Base-by-base conservation (phyloP, 1,140 invertebrate genomes). In the Phocides pigmalion region DNA sequence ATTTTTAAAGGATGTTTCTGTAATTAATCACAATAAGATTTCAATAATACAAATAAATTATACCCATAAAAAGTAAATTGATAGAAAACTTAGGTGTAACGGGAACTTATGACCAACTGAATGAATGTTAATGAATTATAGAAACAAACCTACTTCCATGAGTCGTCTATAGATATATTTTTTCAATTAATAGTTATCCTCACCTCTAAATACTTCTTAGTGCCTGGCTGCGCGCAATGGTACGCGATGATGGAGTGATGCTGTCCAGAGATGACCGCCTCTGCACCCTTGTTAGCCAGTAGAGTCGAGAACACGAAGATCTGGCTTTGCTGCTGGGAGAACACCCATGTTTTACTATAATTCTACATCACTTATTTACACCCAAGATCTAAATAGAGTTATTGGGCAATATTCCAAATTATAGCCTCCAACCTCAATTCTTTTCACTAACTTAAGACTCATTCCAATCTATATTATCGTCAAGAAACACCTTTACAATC, bases 251-350 rank as follows among this genome's bases (percentile, higher is more conserved):
- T 98, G 11, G 97, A 97, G 74, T 96, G 95, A 87, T 95, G 98
- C 69, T 98, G 96, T 11, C 98, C 97, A 70, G 95, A 95, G 62
- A 98, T 89, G 12, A 99, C 98, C 4, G 97, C 94, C 76, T 99
- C 98, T 0, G 98, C 98, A 9, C 97, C 98, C 81, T 98, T 96
- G 90, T 99, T 99, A 0, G 98, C 98, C 82, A 99, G 87, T 68
- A 95, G 92, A 0, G 98, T 99, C 8, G 97, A 98, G 93, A 99
- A 99, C 53, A 99, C 98, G 94, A 98, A 99, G 80, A 99, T 98
- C 90, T 99, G 98, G 93, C 97, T 99, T 90, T 98, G 98, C 85
- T 99, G 98, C 92, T 98, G 98, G 96, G 72, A 74, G 64, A 75
- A 82, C 46, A 74, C 44, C 28, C 28, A 44, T 44, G 44, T 61